phyloP scores from a whole-genome alignment of 2,113 vertebrate genomes.

The Phalacrocorax aristotelis region DNA sequence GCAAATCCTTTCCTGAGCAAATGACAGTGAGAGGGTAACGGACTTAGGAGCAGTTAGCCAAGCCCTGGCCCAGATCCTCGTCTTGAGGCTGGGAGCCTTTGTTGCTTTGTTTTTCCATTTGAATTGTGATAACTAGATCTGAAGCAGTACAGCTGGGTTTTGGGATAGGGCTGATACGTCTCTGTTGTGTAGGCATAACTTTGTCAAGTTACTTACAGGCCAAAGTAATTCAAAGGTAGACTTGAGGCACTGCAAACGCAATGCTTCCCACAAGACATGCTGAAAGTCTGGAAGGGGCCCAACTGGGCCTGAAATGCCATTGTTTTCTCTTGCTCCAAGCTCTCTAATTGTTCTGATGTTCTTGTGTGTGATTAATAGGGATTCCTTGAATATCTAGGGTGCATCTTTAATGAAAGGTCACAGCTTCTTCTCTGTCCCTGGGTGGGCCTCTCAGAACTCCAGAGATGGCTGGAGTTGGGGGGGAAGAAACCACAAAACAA shows the following conservation, averaged over 20 bases:
- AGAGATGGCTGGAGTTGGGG: neutral
- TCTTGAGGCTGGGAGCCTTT: neutral
- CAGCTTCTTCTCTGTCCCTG: neutral
- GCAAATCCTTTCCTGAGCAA: neutral
- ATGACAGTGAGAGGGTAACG: rapidly evolving
- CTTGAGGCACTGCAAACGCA: neutral
- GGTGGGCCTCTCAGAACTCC: neutral
- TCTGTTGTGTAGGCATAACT: neutral
- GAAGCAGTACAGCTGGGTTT: neutral
- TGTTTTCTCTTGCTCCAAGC: neutral
- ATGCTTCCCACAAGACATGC: rapidly evolving
- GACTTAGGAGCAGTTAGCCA: too few relatives aligned
- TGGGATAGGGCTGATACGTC: rapidly evolving
- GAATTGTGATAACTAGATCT: neutral
- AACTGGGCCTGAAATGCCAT: neutral
- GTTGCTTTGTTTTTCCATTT: neutral
- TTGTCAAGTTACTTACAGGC: neutral
- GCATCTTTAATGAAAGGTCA: neutral
- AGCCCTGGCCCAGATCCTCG: neutral
- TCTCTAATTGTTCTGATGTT: neutral
- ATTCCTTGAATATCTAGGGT: neutral
- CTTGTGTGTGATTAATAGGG: neutral
- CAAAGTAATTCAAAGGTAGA: rapidly evolving
- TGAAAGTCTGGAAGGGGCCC: neutral
- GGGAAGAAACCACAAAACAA: neutral